A percentile compares a stretch with the other conserved stretches of the same genome.
Conservation (phyloP, 1,140 invertebrate genomes). For the Meloidogyne floridensis region DNA sequence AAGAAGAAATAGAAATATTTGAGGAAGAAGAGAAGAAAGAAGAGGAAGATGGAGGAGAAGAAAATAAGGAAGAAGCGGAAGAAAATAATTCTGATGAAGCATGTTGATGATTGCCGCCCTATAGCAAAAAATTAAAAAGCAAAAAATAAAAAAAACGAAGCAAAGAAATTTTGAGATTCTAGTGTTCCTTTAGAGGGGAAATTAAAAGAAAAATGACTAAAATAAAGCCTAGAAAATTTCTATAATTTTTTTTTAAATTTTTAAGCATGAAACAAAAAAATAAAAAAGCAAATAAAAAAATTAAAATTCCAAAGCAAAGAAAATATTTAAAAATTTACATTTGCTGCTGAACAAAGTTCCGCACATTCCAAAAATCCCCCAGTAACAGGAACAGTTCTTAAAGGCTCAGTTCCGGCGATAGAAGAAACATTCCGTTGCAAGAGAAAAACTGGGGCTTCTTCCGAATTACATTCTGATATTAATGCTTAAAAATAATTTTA, state of each 20-base stretch:
- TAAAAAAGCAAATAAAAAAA: background rate
- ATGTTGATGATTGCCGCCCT: background rate
- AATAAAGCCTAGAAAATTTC: too few species aligned
- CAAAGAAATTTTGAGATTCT: too few species aligned
- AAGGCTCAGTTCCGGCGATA: constrained; percentile 11
- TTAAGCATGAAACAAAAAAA: background rate
- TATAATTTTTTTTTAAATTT: too few species aligned
- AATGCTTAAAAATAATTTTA: constrained; percentile 38
- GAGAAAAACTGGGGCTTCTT: constrained; percentile 55
- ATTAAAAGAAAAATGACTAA: too few species aligned
- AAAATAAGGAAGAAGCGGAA: background rate
- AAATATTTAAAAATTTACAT: constrained; percentile 43
- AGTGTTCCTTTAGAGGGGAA: too few species aligned
- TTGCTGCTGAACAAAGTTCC: constrained; percentile 55
- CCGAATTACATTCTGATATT: constrained; percentile 38
- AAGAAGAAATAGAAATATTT: background rate
- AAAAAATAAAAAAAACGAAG: too few species aligned
- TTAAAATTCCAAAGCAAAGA: background rate
- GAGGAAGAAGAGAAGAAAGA: background rate
- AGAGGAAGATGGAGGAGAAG: background rate
- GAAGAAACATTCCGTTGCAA: constrained; percentile 63
- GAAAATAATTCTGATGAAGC: background rate
- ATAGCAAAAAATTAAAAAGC: too few species aligned
- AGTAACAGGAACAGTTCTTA: constrained; percentile 53
- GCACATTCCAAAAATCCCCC: constrained; percentile 58